A percentile compares a stretch with the other conserved stretches of the same genome.
Conservation (phyloP, 2,888 invertebrate species). For the Amblyjoppa proteus region DNA sequence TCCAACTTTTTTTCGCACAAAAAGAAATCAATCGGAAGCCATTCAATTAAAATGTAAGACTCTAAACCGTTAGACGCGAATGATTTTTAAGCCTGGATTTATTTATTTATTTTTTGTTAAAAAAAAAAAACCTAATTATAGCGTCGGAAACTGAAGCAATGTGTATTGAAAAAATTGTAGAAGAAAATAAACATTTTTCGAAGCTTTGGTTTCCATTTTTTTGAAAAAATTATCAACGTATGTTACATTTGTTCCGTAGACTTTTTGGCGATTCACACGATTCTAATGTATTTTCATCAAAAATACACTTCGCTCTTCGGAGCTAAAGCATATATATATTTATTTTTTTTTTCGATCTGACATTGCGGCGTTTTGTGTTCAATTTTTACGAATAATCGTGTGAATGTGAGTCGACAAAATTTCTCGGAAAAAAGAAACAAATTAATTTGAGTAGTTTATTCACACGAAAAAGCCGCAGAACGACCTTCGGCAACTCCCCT, state of each 20-base stretch:
- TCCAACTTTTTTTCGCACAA: conserved; percentile 16
- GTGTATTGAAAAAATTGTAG: background rate
- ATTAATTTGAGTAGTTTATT: conserved; percentile 68
- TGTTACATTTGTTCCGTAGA: background rate
- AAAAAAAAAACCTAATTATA: background rate
- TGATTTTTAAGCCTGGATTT: background rate
- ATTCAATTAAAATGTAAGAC: background rate
- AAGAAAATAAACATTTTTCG: background rate
- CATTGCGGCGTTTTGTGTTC: background rate
- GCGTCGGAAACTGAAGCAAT: background rate
- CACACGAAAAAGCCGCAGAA: conserved; percentile 64
- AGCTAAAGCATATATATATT: no score
- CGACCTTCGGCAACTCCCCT: conserved; percentile 67
- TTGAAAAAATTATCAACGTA: background rate
- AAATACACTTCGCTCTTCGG: no score
- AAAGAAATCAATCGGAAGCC: background rate
- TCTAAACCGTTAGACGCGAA: background rate
- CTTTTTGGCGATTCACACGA: background rate
- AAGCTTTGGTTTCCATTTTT: background rate
- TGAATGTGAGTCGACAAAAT: conserved; percentile 29
- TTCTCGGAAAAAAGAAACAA: conserved; percentile 49
- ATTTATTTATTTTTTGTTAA: background rate
- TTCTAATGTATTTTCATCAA: no score
- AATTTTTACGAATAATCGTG: conserved; percentile 7
- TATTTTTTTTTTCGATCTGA: background rate